These are phyloP conservation scores for Microchrysa polita DNA, from an alignment of 2,888 invertebrate genomes.

Conservation along the genomic window DNA sequence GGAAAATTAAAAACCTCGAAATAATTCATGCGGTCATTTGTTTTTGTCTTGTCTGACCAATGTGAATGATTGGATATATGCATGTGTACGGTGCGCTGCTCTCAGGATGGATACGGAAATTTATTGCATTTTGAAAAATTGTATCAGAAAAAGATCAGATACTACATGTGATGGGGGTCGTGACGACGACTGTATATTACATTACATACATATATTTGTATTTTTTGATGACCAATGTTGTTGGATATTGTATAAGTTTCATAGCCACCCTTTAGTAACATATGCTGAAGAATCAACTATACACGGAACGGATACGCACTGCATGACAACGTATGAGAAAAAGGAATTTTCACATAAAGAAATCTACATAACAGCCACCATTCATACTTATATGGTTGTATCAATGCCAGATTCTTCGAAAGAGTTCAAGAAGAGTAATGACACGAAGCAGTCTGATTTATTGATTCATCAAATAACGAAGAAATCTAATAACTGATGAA, in stretches of 20 bases:
- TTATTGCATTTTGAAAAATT: constrained; percentile 41
- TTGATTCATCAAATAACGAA: constrained; percentile 50
- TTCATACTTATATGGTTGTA: background rate
- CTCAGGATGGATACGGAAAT: constrained; percentile 22
- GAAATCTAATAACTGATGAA: constrained; percentile 51
- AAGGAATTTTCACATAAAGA: background rate
- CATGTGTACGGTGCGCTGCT: background rate
- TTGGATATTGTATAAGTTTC: background rate
- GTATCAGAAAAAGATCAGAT: constrained; percentile 38
- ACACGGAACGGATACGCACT: background rate
- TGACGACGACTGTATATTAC: background rate
- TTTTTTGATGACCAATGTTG: background rate
- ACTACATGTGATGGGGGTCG: constrained; percentile 17
- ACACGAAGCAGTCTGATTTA: constrained; percentile 49
- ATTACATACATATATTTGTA: background rate
- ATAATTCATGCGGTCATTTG: constrained; percentile 43
- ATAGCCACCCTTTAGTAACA: background rate
- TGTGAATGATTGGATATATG: background rate
- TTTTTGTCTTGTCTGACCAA: constrained; percentile 35
- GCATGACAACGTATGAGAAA: no score
- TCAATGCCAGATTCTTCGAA: background rate
- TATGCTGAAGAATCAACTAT: background rate
- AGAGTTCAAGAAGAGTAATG: constrained; percentile 43
- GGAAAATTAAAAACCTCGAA: constrained; percentile 44
- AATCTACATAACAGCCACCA: background rate